phyloP scores from a whole-genome alignment of 1,140 invertebrate genomes.

The Vollenhovia emeryi region DNA sequence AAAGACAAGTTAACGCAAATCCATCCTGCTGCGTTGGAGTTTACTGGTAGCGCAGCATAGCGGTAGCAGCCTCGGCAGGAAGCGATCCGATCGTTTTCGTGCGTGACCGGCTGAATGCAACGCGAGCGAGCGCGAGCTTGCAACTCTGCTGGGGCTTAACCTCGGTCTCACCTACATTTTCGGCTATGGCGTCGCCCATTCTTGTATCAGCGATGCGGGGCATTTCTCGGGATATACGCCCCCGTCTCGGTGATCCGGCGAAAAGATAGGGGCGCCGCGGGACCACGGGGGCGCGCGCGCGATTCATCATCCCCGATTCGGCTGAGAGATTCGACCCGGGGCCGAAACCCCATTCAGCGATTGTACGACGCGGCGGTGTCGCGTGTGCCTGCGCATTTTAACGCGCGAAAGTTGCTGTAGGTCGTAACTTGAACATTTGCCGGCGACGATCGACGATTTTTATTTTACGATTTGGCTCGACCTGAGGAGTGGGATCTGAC shows the following conservation, averaged over 20 bases:
- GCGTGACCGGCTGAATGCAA: slow-evolving; percentile 18
- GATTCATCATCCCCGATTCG: slow-evolving; percentile 24
- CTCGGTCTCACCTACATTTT: slow-evolving; percentile 23
- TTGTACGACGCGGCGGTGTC: not conserved
- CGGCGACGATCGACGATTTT: not conserved
- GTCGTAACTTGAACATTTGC: slow-evolving; percentile 7
- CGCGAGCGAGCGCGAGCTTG: not conserved
- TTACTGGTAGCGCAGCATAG: not conserved
- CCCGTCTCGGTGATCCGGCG: not conserved
- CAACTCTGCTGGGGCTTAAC: not conserved
- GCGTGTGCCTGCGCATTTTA: slow-evolving; percentile 10
- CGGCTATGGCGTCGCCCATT: slow-evolving; percentile 2
- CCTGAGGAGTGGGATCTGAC: not conserved
- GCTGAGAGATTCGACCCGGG: not conserved
- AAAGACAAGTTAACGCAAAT: not conserved
- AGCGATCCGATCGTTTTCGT: not conserved
- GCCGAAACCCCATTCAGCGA: slow-evolving; percentile 31
- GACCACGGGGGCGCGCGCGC: not conserved
- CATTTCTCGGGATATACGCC: not conserved
- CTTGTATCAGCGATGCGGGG: not conserved
- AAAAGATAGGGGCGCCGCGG: not conserved
- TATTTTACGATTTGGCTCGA: not conserved
- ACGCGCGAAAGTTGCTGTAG: slow-evolving; percentile 33
- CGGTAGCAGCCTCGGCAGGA: not conserved
- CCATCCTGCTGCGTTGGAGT: not conserved